Evolutionary conservation across 2,888 invertebrate genomes (phyloP), one percentile per base, ranked within the genome.

Genomic region (Toxonevra muliebris): DNA sequence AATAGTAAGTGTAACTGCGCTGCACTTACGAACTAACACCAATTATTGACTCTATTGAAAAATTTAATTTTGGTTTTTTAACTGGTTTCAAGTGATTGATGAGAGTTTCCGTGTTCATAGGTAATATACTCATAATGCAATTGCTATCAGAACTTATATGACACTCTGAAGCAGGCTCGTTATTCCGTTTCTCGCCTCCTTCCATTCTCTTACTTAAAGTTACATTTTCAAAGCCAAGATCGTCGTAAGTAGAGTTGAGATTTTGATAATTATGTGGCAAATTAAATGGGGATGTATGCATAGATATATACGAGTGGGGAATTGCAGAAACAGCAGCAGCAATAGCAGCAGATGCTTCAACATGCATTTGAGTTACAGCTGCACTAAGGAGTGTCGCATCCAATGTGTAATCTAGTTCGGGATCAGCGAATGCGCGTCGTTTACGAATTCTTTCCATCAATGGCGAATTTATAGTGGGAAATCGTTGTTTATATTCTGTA

Each of bases 1-100:
- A 30, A 30, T 7, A 30, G 7, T 30, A 30, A 30, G 7, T 7
- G 30, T 7, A 7, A 30, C n/a, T n/a, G n/a, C n/a, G 7, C 30
- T 30, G 30, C 20, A 48, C 41, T 66, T 74, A 81, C 67, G 73
- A 76, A 61, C 88, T 87, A 43, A 88, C 87, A n/a, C 74, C 75
- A 73, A 75, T 90, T 70, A 91, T 90, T n/a, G 91, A 89, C 78
- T 74, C 73, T 58, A 75, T 76, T 19, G 74, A 74, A 65, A 74
- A 76, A 59, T 64, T 74, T 54, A 73, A 54, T 66, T 75, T 75
- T n/a, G 72, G 71, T 59, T 70, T 71, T 42, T 73, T 74, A 43
- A 60, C 17, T 7, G 65, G 50, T 12, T 43, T 17, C 41, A 30
- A 30, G 30, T 30, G 30, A 7, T 30, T 2, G 7, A 4, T 7